Evolutionary conservation across 2,113 vertebrate species (phyloP).

Genomic region (Cryptomyrus ogoouensis): DNA sequence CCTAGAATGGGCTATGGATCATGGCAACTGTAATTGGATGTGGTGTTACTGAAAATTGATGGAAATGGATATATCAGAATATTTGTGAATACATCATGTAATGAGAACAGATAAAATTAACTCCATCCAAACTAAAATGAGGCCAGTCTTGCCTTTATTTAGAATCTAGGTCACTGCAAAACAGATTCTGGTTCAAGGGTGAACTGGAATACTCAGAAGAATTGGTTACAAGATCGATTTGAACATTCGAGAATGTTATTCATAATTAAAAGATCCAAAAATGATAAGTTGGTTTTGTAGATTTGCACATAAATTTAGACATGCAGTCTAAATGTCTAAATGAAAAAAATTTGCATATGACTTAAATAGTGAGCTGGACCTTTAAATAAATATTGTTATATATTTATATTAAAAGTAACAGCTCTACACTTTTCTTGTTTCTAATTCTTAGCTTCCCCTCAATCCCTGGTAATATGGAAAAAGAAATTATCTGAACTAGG

Average conservation of each 20-base stretch:
- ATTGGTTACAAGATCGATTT: neutral
- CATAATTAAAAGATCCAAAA: slow-evolving; percentile 4
- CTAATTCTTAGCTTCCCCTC: neutral
- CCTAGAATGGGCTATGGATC: neutral
- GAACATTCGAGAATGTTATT: neutral
- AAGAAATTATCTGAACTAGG: neutral
- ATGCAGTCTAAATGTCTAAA: neutral
- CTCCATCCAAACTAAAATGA: slow-evolving; percentile 56
- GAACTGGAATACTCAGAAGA: neutral
- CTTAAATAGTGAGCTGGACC: neutral
- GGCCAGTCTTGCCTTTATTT: slow-evolving; percentile 50
- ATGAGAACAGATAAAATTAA: slow-evolving; percentile 61
- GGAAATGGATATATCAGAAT: slow-evolving; percentile 36
- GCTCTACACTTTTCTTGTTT: neutral
- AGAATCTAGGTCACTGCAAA: slow-evolving; percentile 62
- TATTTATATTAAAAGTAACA: slow-evolving; percentile 3
- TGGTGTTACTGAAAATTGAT: neutral
- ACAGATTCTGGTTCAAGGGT: slow-evolving; percentile 22
- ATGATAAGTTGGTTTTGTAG: neutral
- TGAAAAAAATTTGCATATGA: neutral
- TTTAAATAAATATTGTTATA: neutral
- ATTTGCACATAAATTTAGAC: neutral
- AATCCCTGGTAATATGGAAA: neutral
- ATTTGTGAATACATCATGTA: slow-evolving; percentile 64
- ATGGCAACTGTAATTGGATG: neutral